These are phyloP conservation scores for Rhinogobius similis DNA, from an alignment of 2,113 vertebrate species.

Conservation along the genomic window DNA sequence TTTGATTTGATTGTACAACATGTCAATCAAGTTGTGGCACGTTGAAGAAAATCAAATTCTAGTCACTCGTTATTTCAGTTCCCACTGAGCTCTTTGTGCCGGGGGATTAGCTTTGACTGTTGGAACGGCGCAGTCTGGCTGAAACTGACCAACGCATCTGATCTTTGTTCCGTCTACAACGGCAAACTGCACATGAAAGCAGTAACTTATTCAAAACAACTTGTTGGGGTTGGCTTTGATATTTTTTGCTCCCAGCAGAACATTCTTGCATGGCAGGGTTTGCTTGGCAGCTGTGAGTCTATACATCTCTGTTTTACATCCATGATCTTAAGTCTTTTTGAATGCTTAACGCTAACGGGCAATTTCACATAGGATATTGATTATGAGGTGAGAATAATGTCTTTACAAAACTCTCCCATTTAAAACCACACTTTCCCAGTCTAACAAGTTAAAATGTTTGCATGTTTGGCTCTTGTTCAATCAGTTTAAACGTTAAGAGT, in stretches of 20 bases:
- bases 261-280: conserved; percentile 43
- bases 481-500: conserved; percentile 24
- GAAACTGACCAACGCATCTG: conserved; percentile 58
- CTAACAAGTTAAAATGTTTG: conserved; percentile 4
- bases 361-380: neutral
- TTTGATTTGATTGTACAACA: conserved; percentile 75
- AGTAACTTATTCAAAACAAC: conserved; percentile 54
- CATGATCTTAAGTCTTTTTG: conserved; percentile 24
- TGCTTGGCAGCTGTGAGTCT: conserved; percentile 40
- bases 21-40: conserved; percentile 68
- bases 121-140: conserved; percentile 23
- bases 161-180: conserved; percentile 47
- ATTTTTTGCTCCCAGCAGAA: conserved; percentile 47
- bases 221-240: conserved; percentile 50
- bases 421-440: conserved; percentile 1
- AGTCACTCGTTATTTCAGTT: conserved; percentile 63
- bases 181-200: conserved; percentile 60
- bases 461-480: conserved; percentile 12
- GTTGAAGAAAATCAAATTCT: conserved; percentile 63
- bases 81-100: conserved; percentile 36
- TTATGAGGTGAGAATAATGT: conserved; percentile 9
- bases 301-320: conserved; percentile 18
- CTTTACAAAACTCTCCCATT: neutral
- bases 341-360: conserved; percentile 6
- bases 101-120: conserved; percentile 56